phyloP scores from a whole-genome alignment of 2,888 invertebrate species.

The Ceraclea dissimilis region DNA sequence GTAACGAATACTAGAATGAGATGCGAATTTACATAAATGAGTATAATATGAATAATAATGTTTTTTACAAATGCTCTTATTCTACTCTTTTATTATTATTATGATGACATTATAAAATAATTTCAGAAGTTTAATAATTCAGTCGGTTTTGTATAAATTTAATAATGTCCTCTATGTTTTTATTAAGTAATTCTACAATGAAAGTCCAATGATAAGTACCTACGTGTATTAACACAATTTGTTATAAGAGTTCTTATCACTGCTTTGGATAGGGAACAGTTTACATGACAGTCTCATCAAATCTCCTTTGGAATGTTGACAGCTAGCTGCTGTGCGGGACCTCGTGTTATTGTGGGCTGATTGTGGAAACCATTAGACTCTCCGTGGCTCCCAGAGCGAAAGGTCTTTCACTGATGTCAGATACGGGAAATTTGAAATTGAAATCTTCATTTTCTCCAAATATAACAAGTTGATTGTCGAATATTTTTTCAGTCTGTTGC shows the following conservation, averaged over 20 bases:
- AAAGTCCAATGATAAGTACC: background rate
- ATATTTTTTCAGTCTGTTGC: constrained; percentile 35
- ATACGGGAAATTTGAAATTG: constrained; percentile 50
- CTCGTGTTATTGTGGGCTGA: constrained; percentile 19
- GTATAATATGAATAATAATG: no score
- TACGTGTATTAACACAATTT: no score
- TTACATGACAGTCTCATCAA: constrained; percentile 19
- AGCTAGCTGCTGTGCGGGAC: constrained; percentile 16
- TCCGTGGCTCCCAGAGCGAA: constrained; percentile 12
- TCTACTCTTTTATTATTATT: background rate
- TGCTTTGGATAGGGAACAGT: background rate
- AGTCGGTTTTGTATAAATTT: background rate
- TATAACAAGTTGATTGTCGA: constrained; percentile 37
- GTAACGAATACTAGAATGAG: no score
- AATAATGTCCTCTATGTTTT: background rate
- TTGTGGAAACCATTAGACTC: constrained; percentile 17
- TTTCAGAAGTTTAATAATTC: background rate
- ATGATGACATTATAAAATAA: background rate
- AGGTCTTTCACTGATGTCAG: constrained; percentile 17
- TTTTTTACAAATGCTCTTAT: no score
- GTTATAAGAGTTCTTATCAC: background rate
- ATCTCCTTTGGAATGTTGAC: constrained; percentile 16
- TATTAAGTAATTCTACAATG: background rate
- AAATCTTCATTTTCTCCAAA: constrained; percentile 44
- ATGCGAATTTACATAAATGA: no score